A percentile compares a stretch with the other conserved stretches of the same genome.
phyloP scores from a whole-genome alignment of 2,113 vertebrate genomes.

The Phocoena sinus region DNA sequence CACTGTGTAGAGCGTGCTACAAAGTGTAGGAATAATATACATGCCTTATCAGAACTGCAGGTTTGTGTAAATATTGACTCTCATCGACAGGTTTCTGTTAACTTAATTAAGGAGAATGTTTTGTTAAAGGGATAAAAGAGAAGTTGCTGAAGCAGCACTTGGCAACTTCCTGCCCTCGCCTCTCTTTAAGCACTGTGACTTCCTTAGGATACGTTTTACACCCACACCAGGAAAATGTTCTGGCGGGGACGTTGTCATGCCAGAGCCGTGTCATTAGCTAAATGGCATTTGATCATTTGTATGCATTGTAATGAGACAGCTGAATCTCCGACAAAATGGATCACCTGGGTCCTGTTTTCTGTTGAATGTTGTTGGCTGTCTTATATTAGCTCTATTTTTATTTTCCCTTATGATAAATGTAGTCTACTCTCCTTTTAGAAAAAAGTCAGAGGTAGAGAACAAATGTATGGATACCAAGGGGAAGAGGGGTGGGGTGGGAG shows the following conservation, averaged over 20 bases:
- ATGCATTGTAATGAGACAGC: not conserved
- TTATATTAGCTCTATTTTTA: not conserved
- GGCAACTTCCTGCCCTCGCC: not conserved
- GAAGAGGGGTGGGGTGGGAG: too few species aligned
- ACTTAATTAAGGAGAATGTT: conserved; percentile 44
- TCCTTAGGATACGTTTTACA: conserved; percentile 60
- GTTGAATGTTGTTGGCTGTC: not conserved
- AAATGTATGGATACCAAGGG: too few species aligned
- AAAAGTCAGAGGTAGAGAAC: not conserved
- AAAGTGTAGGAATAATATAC: not conserved
- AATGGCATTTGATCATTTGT: not conserved
- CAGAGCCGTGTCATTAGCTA: accelerated
- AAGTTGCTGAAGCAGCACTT: conserved; percentile 45
- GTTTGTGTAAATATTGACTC: conserved; percentile 18
- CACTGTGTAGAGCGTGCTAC: accelerated
- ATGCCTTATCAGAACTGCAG: not conserved
- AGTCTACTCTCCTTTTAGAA: not conserved
- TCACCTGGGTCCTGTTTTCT: not conserved
- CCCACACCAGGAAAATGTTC: conserved; percentile 29
- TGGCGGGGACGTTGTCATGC: not conserved
- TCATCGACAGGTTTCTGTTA: conserved; percentile 29
- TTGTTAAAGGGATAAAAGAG: not conserved
- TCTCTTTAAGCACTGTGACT: not conserved
- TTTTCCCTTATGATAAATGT: not conserved
- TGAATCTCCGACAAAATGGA: not conserved